phyloP scores from a whole-genome alignment of 2,888 invertebrate species.

The Apodemia mormo region DNA sequence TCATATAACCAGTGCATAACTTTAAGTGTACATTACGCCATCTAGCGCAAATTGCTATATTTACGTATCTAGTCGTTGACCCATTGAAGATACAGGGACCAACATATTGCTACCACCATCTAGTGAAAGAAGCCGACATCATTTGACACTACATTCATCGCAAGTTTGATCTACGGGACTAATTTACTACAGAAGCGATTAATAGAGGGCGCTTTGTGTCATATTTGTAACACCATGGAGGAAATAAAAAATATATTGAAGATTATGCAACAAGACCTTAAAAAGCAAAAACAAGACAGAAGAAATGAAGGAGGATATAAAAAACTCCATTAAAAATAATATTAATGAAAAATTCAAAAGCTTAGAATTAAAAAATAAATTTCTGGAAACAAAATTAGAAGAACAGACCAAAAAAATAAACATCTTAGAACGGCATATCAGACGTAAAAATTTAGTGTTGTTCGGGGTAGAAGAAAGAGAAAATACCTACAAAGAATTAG shows the following conservation, averaged over 20 bases:
- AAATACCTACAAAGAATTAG: not conserved
- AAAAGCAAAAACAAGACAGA: not conserved
- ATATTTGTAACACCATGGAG: not conserved
- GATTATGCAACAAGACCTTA: not conserved
- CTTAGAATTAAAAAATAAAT: conserved; percentile 5
- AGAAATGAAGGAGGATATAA: conserved; percentile 11
- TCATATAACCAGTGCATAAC: not conserved
- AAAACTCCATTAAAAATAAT: conserved; percentile 8
- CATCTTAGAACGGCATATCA: not conserved
- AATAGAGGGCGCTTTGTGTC: not conserved
- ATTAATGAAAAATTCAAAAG: conserved; percentile 19
- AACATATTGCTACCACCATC: not conserved
- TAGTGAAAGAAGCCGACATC: not conserved
- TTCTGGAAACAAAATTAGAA: conserved; percentile 4
- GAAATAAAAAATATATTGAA: not conserved
- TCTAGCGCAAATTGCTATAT: not conserved
- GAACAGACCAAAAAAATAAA: not conserved
- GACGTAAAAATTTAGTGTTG: conserved; percentile 4
- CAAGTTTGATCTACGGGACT: not conserved
- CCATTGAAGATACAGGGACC: not conserved
- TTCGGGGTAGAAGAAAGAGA: conserved; percentile 15
- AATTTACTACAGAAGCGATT: not conserved
- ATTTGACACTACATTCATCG: not conserved
- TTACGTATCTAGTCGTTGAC: not conserved
- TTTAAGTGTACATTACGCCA: not conserved